A percentile compares a stretch with the other conserved stretches of the same genome.
Conservation (phyloP, 2,797 vertebrate species). For the Ceryle rudis region DNA sequence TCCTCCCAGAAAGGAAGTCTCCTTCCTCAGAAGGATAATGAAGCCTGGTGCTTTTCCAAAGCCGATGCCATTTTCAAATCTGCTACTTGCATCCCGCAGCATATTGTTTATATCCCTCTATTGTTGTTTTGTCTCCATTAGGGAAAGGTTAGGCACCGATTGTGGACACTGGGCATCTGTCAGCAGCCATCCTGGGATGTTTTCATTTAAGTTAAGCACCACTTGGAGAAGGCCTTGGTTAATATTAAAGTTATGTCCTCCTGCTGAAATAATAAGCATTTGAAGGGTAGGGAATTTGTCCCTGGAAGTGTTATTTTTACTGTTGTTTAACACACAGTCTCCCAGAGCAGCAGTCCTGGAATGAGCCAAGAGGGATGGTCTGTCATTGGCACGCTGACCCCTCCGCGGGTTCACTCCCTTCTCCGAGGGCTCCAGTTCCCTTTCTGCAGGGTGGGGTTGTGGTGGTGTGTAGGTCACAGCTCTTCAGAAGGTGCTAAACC, state of each 20-base stretch:
- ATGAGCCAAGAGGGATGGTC: background rate
- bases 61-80: background rate
- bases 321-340: background rate
- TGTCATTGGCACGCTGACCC: background rate
- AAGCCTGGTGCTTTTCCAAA: constrained; percentile 10
- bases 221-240: background rate
- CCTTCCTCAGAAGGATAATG: background rate
- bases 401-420: background rate
- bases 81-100: background rate
- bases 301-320: accelerated
- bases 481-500: background rate
- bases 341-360: background rate
- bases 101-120: constrained; percentile 41
- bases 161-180: constrained; percentile 19
- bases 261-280: background rate
- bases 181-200: background rate
- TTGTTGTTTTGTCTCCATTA: constrained; percentile 43
- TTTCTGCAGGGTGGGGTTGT: background rate
- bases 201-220: background rate
- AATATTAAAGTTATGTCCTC: background rate
- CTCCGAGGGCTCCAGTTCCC: background rate
- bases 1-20: background rate
- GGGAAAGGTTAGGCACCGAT: background rate
- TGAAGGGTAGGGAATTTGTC: background rate
- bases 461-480: background rate